Evolutionary conservation across 2,888 invertebrate genomes (phyloP).

Genomic region (Agrotis puta): DNA sequence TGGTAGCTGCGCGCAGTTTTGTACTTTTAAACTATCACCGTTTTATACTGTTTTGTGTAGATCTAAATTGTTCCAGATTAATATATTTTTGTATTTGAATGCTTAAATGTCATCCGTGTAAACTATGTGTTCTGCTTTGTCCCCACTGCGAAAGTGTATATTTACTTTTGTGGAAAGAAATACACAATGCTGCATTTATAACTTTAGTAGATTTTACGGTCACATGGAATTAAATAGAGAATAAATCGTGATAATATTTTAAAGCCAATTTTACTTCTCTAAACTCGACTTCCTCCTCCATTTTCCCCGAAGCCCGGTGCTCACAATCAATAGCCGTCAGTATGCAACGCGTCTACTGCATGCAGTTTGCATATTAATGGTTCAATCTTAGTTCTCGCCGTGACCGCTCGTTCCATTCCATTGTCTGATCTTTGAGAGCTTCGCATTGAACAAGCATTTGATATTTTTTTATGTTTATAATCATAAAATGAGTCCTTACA

Average conservation of each 20-base stretch:
- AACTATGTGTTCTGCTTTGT: too few species aligned
- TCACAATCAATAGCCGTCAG: slow-evolving; percentile 50
- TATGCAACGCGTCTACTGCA: slow-evolving; percentile 60
- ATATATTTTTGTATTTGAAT: too few species aligned
- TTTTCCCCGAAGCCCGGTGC: slow-evolving; percentile 1
- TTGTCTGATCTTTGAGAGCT: slow-evolving; percentile 68
- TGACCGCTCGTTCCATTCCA: slow-evolving; percentile 75
- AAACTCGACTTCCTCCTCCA: not conserved
- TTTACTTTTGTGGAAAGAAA: too few species aligned
- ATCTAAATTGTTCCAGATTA: too few species aligned
- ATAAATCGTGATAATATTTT: not conserved
- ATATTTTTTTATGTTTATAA: not conserved
- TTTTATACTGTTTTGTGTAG: too few species aligned
- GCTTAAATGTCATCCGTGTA: too few species aligned
- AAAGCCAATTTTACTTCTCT: not conserved
- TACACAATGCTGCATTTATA: too few species aligned
- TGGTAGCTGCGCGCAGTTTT: too few species aligned
- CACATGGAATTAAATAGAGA: too few species aligned
- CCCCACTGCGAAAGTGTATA: too few species aligned
- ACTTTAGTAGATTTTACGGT: not conserved
- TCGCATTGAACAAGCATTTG: slow-evolving; percentile 28
- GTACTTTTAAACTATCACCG: too few species aligned
- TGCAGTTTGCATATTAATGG: slow-evolving; percentile 83
- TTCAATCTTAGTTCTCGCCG: slow-evolving; percentile 75
- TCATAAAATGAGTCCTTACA: too few species aligned